These are phyloP conservation scores for Grantiella picta DNA, from an alignment of 2,113 vertebrate genomes.

Conservation along the genomic window DNA sequence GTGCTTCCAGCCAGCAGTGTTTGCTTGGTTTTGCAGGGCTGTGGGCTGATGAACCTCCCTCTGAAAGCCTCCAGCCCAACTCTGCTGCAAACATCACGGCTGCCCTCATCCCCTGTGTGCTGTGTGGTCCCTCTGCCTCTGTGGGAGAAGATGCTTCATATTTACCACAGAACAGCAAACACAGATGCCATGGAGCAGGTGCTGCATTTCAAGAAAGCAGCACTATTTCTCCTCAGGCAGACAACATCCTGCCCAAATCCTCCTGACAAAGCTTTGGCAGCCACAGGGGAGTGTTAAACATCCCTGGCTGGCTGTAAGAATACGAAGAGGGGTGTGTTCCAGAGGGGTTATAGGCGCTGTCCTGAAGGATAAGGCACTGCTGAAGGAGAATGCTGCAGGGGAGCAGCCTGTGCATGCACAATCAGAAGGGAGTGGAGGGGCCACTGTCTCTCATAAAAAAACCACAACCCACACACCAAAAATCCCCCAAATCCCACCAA, in stretches of 20 bases:
- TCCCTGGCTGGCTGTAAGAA: accelerated
- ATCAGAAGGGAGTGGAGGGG: background rate
- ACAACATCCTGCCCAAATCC: background rate
- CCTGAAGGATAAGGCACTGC: background rate
- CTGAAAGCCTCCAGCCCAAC: background rate
- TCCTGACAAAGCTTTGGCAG: background rate
- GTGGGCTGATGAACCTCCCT: background rate
- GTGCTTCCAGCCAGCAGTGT: background rate
- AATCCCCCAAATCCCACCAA: background rate
- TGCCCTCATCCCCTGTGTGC: accelerated
- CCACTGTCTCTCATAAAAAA: accelerated
- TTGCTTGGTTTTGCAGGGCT: background rate
- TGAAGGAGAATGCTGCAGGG: background rate
- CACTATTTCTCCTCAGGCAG: background rate
- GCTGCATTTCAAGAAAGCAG: background rate
- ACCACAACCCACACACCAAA: accelerated
- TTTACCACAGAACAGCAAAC: background rate
- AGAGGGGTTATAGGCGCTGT: background rate
- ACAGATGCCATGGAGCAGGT: background rate
- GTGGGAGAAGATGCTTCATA: background rate
- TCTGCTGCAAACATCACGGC: accelerated
- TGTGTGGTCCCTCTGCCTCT: background rate
- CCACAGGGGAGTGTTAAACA: background rate
- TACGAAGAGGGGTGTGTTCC: background rate
- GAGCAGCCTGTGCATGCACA: background rate